Base-by-base conservation (phyloP, 2,797 vertebrate genomes). In the Sebastes steindachneri region DNA sequence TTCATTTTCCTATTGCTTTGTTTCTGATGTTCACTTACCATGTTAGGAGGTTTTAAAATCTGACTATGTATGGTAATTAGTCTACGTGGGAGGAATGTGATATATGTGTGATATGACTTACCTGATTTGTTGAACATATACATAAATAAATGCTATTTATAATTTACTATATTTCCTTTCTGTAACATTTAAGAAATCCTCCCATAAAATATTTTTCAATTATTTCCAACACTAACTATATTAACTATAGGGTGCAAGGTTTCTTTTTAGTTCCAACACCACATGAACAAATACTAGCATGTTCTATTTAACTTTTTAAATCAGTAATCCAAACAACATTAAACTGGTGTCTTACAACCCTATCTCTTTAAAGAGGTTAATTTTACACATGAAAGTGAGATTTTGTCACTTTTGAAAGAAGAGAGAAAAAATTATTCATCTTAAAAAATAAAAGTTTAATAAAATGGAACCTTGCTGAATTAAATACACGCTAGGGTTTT, bases 1-100 rank as follows among this genome's bases (percentile, higher is more conserved):
- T 28, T 82, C 3, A 41, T n/a, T 68, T 85, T 73, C 29, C n/a
- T 54, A 48, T 72, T 53, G 59, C 55, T 77, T 68, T 78, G 77
- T 66, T 79, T 75, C 35, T 75, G 57, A 62, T 70, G 53, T 75
- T 77, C 48, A 67, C 45, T 74, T 48, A 26, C 19, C 19, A 7
- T 51, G 31, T 55, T 37, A 10, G 54, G 53, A 75, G 58, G 67
- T 37, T 66, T 48, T 19, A 19, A 28, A 64, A 63, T 74, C 7
- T 14, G 26, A 53, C 31, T 63, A 0, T 31, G 14, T 65, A 15
- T 29, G 21, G 21, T 55, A 51, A 68, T 19, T 6, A 48, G 17
- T 3, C 17, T 33, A 45, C 3, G 37, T 69, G 8, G 12, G 45
- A 67, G 33, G 53, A 64, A 48, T 5, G 9, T 55, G 14, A 3